Base-by-base conservation (phyloP, 2,797 vertebrate genomes). In the Eremophila alpestris region DNA sequence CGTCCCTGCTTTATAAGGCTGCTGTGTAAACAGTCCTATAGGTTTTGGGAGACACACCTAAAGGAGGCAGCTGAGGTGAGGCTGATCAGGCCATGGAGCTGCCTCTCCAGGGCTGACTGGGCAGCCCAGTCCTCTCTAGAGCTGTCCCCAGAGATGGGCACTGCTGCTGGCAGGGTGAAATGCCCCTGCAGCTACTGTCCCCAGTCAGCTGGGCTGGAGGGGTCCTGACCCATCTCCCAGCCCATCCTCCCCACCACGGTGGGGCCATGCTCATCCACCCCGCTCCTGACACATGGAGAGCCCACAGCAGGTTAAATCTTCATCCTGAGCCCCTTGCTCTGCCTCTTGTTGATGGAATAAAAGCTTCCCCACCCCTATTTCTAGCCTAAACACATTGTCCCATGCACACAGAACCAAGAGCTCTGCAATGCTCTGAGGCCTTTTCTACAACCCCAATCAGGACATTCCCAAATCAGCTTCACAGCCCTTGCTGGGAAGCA, bases 151-250 rank as follows among this genome's bases (percentile, higher is more conserved):
- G 67, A 63, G 46, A 29, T 1, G 4, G 19, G 51, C 46, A 4
- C 18, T 69, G 51, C 54, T 55, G 55, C 41, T 81, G 10, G 0
- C 27, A 30, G 46, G 64, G 23, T 3, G 6, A 81, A 76, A 17
- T 30, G 5, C n/a, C 51, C 11, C 77, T n/a, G 41, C 60, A 73
- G 77, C 13, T 7, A 1, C 30, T 38, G 75, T 2, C 40, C 54
- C 32, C 1, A 1, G 4, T 3, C 5, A 0, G 0, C 1, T 1
- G 17, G 29, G 63, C 38, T 89, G 87, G 55, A 60, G 60, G 49
- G 34, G 2, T 18, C 29, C 67, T 12, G 18, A 18, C 32, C 43
- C 11, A 1, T 5, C 32, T 16, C 52, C 32, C 78, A 89, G 21
- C 19, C 49, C 3, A 1, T 34, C 5, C 43, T 55, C 16, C 49